These are phyloP conservation scores for Astatotilapia flaviijosephi DNA, from an alignment of 2,113 vertebrate genomes.

Conservation along the genomic window DNA sequence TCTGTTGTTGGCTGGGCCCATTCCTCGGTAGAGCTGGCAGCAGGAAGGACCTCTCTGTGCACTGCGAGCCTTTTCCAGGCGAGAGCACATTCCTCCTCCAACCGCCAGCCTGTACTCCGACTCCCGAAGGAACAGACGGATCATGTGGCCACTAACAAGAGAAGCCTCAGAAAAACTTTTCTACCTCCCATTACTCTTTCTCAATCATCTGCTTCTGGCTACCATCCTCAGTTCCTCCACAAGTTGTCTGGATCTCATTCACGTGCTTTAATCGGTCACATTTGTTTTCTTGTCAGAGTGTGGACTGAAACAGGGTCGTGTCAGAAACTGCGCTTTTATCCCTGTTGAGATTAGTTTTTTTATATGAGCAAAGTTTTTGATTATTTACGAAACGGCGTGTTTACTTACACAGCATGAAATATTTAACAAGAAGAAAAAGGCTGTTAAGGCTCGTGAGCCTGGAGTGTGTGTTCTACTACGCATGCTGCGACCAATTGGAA, in stretches of 20 bases:
- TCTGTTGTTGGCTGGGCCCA: not conserved
- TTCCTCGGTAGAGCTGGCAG: conserved; percentile 31
- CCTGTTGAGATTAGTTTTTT: not conserved
- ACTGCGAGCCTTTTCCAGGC: conserved; percentile 55
- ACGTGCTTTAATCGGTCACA: not conserved
- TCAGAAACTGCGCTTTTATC: not conserved
- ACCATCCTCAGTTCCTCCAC: not conserved
- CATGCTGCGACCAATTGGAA: not conserved
- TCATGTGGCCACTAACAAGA: conserved; percentile 57
- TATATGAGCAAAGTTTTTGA: not conserved
- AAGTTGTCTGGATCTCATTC: not conserved
- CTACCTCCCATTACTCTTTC: not conserved
- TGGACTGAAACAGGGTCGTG: not conserved
- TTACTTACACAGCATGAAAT: not conserved
- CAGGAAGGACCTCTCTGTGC: conserved; percentile 12
- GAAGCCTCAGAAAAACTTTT: conserved; percentile 14
- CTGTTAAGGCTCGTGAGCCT: not conserved
- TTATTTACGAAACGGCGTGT: not conserved
- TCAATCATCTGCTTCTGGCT: not conserved
- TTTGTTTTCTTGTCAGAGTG: conserved; percentile 2
- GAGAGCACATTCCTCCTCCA: conserved; percentile 47
- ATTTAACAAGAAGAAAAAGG: not conserved
- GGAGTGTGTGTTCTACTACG: not conserved
- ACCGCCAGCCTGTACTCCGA: conserved; percentile 20
- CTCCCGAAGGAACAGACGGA: conserved; percentile 38